Evolutionary conservation across 2,113 vertebrate species (phyloP), one percentile per base, ranked within the genome.

Genomic region (Atherinomorus stipes): DNA sequence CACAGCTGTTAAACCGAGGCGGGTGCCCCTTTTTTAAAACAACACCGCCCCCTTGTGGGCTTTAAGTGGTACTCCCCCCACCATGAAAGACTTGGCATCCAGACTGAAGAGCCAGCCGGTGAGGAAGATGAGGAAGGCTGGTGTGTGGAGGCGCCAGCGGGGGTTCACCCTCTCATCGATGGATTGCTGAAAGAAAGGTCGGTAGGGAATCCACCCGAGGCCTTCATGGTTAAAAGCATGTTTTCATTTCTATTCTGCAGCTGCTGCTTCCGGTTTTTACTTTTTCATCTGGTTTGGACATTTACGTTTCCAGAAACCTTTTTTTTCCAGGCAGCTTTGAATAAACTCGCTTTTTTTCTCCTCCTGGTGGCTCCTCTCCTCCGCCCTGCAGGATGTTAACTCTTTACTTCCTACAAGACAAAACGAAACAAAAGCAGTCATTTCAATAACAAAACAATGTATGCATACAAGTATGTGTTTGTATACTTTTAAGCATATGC

Each of bases 1-100:
- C 34, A 5, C 34, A 9, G 34, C 34, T 37, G 34, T n/a, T 37
- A 37, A 37, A 37, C 34, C 4, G 34, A 37, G 34, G 34, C 34
- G 34, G 64, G 31, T 21, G 44, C 1, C 52, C 28, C n/a, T 6
- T 13, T 50, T 31, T 59, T 68, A 28, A 54, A 54, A 42, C 70
- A 59, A 73, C 75, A 67, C 64, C 47, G 87, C 88, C 90, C 74
- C 81, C 25, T 10, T 37, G 83, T 83, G 90, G 89, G 47, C 58
- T 2, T 2, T 19, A 44, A 49, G 60, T 57, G 66, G 83, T 74
- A 83, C 79, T 74, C 7, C 9, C 42, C 34, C 44, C 74, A 80
- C 85, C 82, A 7, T 62, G 79, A 58, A 72, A 76, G 81, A 81
- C 89, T 18, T 89, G 87, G 50, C 86, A 71, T 87, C 90, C 88